These are phyloP conservation scores for Helostoma temminkii DNA, from an alignment of 2,797 vertebrate species.

Conservation along the genomic window DNA sequence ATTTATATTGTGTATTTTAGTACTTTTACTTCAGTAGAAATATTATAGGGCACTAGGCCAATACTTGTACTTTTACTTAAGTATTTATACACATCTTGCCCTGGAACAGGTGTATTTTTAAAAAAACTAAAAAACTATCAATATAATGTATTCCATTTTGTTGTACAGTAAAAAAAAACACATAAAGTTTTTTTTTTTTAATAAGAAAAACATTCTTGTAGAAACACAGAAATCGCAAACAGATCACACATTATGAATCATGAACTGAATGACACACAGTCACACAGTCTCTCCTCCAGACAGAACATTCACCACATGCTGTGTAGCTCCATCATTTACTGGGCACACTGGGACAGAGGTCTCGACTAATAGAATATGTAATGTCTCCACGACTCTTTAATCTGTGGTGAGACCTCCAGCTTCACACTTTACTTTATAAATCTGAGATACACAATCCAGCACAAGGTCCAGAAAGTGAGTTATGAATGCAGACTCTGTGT, in stretches of 20 bases:
- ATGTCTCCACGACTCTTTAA: slow-evolving; percentile 66
- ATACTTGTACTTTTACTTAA: too few relatives aligned
- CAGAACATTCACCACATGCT: slow-evolving; percentile 4
- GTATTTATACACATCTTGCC: too few relatives aligned
- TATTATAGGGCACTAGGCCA: too few relatives aligned
- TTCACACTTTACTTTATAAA: slow-evolving; percentile 47
- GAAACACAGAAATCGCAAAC: background rate
- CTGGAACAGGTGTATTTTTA: too few relatives aligned
- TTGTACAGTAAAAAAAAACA: background rate
- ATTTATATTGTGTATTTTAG: too few relatives aligned
- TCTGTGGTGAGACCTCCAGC: slow-evolving; percentile 46
- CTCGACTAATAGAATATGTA: slow-evolving; percentile 58
- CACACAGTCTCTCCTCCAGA: slow-evolving; percentile 9
- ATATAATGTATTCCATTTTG: background rate
- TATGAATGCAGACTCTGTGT: slow-evolving; percentile 40
- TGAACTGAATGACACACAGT: background rate
- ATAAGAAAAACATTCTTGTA: background rate
- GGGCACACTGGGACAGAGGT: slow-evolving; percentile 32
- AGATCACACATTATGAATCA: slow-evolving; percentile 28
- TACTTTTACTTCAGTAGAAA: too few relatives aligned
- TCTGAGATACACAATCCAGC: slow-evolving; percentile 26
- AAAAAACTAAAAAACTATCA: too few relatives aligned
- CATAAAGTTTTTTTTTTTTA: background rate
- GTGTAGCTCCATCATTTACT: slow-evolving; percentile 44
- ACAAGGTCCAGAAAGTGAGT: slow-evolving; percentile 29